Base-by-base conservation (phyloP, 2,797 vertebrate genomes). In the Hyperoplus immaculatus region DNA sequence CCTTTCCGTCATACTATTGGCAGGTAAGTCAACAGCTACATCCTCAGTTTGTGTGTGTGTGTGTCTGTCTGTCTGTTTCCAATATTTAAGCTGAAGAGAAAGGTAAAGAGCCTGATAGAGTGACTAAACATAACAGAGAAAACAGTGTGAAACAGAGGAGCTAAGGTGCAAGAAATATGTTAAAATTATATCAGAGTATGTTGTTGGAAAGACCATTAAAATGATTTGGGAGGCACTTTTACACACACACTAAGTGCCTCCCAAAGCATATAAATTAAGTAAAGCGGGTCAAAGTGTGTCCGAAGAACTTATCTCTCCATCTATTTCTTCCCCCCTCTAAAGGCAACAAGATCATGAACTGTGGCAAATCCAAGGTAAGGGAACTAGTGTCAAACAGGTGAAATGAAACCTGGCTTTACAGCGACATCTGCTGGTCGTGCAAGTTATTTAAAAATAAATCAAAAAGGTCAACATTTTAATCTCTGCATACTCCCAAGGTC, bases 1-100 rank as follows among this genome's bases (percentile, higher is more conserved):
- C 45, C 84, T 96, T 18, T 94, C 95, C 6, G 1, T 96, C 74
- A 1, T 95, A 29, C 79, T 96, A 56, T 75, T 96, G 83, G 78
- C 89, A 77, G 94, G 95, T 95, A 83, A 78, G 90, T 92, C 39
- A 67, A 47, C 56, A 60, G 7, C 16, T 18, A 15, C 29, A 41
- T 46, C 49, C 9, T 66, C 1, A n/a, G 11, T 69, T 14, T 57
- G 45, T 77, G 38, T 61, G 49, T 60, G 14, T 49, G 47, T 36
- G 41, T 42, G 8, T 57, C 16, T 69, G 55, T 81, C 12, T 36
- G 18, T 61, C 6, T 29, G 15, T 38, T 29, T 61, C 15, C 39
- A 61, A 65, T 53, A 18, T 55, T 56, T 69, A 10, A 38, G 10
- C 29, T 66, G 11, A 42, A 56, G 50, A 58, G 60, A 55, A 41